Base-by-base conservation (phyloP, 2,113 vertebrate genomes). In the Pelecanus crispus region DNA sequence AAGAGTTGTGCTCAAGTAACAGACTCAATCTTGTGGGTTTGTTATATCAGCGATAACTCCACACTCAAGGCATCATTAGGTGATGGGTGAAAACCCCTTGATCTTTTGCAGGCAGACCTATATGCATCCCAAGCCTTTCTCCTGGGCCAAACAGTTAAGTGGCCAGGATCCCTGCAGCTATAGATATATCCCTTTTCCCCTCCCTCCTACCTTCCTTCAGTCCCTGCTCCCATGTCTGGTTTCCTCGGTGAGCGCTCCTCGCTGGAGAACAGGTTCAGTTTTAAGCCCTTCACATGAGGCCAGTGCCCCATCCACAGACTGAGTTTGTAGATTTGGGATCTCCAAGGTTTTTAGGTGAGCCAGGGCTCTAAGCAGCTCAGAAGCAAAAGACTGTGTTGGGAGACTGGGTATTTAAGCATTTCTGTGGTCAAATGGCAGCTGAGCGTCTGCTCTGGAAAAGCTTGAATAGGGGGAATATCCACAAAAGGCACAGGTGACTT, bases 321-420 rank as follows among this genome's bases (percentile, higher is more conserved):
- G 26, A 44, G 31, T 11, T 12, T 38, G 14, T 9, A 62, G 31
- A 45, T 65, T 68, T 83, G 26, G 59, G 19, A 81, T 2, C 6
- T 49, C 36, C 25, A 44, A 77, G 40, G 31, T 47, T 49, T 88
- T 92, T 53, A 65, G 36, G 42, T 53, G 15, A 87, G 8, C 8
- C 34, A 45, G 5, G 19, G 2, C 56, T 71, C 34, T 58, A 42
- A 44, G 31, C 16, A 58, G 24, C 38, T 93, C 42, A 49, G 40
- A 42, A 81, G 10, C 8, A 38, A 29, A 45, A 65, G 20, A 72
- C 0, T 6, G 2, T 8, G 0, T 25, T 59, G 36, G 11, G 14
- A 61, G 6, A n/a, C 9, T 9, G 29, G 4, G 10, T 31, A 40
- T 85, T 88, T 40, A 56, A 70, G 15, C 13, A 77, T 38, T 71